These are phyloP conservation scores for Cercopithecus mona DNA, from an alignment of 2,113 vertebrate species.

Conservation along the genomic window DNA sequence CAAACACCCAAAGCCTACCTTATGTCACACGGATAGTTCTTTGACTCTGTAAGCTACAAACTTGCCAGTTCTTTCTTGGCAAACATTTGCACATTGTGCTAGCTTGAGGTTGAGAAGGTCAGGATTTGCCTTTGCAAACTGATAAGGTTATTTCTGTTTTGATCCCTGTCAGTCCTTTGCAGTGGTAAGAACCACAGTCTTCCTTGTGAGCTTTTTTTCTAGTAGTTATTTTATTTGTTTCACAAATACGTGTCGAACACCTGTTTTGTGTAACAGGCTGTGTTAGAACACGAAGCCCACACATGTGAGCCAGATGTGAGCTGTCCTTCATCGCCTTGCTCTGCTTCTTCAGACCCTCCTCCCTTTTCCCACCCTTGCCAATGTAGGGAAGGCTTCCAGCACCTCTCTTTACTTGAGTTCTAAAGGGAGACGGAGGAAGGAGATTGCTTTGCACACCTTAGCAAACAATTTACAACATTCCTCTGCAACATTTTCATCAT, in stretches of 20 bases:
- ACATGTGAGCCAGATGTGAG: slow-evolving; percentile 30
- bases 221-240: slow-evolving; percentile 33
- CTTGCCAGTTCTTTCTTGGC: not conserved
- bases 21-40: not conserved
- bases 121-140: not conserved
- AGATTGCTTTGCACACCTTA: not conserved
- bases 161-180: not conserved
- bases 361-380: not conserved
- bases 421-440: not conserved
- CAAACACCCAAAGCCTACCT: not conserved
- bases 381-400: not conserved
- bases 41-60: not conserved
- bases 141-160: not conserved
- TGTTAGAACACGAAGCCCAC: not conserved
- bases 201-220: not conserved
- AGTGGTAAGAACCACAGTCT: not conserved
- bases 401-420: not conserved
- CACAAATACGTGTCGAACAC: slow-evolving; percentile 43
- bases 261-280: slow-evolving; percentile 45
- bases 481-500: not conserved
- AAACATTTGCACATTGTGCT: not conserved
- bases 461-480: not conserved
- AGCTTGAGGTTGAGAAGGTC: not conserved
- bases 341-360: not conserved
- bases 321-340: not conserved